phyloP scores from a whole-genome alignment of 2,888 invertebrate species.

The Polymixis lichenea region DNA sequence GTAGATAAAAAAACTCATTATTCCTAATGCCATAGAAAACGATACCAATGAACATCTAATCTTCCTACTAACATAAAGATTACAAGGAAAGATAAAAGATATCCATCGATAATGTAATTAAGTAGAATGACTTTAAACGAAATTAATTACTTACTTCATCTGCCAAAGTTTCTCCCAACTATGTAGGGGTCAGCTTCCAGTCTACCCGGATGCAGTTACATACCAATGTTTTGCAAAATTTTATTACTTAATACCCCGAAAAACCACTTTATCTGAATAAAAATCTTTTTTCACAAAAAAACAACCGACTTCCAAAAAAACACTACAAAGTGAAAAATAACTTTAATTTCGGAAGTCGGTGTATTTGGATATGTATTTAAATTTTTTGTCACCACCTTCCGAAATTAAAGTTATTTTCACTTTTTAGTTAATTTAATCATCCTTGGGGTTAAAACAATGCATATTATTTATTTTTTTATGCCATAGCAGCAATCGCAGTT shows the following conservation, averaged over 20 bases:
- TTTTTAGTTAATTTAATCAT: too few relatives aligned
- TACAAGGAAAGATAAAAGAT: constrained; percentile 16
- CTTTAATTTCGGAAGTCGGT: too few relatives aligned
- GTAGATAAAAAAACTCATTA: neutral
- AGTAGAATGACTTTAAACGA: neutral
- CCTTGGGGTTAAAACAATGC: too few relatives aligned
- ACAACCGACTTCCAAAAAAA: too few relatives aligned
- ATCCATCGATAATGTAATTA: constrained; percentile 14
- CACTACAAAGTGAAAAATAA: too few relatives aligned
- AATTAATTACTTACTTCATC: neutral
- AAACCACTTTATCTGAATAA: neutral
- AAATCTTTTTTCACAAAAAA: too few relatives aligned
- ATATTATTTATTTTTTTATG: too few relatives aligned
- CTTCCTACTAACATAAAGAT: neutral
- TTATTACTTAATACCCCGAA: neutral
- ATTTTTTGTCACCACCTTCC: too few relatives aligned
- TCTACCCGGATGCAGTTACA: neutral
- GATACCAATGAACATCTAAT: constrained; percentile 21
- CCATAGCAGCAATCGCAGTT: too few relatives aligned
- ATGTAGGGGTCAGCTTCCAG: neutral
- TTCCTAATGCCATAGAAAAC: neutral
- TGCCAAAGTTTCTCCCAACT: neutral
- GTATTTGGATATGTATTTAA: too few relatives aligned
- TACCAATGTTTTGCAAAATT: neutral
- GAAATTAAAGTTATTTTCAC: too few relatives aligned